Conservation (phyloP, 2,888 invertebrate genomes). For the Leucophenga maculata region DNA sequence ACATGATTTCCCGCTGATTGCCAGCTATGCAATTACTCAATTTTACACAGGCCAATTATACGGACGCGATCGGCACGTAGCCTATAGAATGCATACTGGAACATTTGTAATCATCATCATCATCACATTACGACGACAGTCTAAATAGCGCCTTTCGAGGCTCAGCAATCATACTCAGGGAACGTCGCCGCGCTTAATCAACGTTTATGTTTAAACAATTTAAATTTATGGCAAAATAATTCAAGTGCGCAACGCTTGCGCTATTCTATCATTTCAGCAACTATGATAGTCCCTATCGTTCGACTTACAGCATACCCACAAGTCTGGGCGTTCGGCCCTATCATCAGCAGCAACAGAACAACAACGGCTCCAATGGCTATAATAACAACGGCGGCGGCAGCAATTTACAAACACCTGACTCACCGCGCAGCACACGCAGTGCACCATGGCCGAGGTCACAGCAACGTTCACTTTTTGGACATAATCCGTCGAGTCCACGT, state of each 20-base stretch:
- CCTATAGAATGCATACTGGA: no score
- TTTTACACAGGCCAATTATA: conserved; percentile 65
- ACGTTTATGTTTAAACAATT: conserved; percentile 65
- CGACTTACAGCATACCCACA: conserved; percentile 74
- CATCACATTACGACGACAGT: conserved; percentile 43
- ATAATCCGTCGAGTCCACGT: conserved; percentile 83
- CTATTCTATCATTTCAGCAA: conserved; percentile 54
- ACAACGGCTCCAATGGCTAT: conserved; percentile 66
- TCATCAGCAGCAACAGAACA: conserved; percentile 62
- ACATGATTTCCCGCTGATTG: conserved; percentile 65
- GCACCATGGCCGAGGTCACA: conserved; percentile 85
- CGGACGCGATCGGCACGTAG: conserved; percentile 48
- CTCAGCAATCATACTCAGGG: conserved; percentile 5
- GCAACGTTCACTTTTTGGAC: conserved; percentile 84
- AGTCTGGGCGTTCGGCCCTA: conserved; percentile 71
- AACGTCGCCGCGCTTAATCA: conserved; percentile 48
- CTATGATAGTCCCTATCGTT: conserved; percentile 74
- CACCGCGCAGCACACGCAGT: conserved; percentile 87
- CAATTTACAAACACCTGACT: conserved; percentile 75
- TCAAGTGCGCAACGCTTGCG: conserved; percentile 44
- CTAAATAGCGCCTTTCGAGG: conserved; percentile 43
- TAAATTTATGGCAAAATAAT: conserved; percentile 67
- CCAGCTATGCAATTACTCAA: conserved; percentile 63
- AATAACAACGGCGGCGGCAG: conserved; percentile 49
- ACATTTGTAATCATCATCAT: not conserved